Evolutionary conservation across 2,888 invertebrate species (phyloP).

Genomic region (Invenusta paracnida): DNA sequence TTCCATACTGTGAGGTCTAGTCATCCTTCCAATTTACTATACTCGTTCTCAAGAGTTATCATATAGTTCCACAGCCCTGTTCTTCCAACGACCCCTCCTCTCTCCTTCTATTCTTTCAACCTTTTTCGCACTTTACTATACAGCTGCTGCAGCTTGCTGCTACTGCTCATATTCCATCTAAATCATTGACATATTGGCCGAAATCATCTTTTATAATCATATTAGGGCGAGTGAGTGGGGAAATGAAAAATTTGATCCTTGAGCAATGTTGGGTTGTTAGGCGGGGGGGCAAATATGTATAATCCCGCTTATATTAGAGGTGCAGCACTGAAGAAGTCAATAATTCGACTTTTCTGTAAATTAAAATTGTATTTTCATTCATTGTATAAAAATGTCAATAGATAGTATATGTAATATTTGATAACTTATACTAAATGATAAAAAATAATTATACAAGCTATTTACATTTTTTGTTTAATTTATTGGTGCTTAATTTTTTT

Average conservation of each 20-base stretch:
- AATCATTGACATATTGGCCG: not conserved
- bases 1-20: not conserved
- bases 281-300: not conserved
- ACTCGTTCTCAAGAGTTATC: not conserved
- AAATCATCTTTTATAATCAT: not conserved
- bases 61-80: not conserved
- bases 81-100: not conserved
- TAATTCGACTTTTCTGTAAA: too few relatives aligned
- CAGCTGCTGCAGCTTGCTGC: too few relatives aligned
- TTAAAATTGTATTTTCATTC: too few relatives aligned
- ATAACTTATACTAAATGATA: too few relatives aligned
- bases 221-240: not conserved
- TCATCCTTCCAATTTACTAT: not conserved
- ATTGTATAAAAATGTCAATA: too few relatives aligned
- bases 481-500: too few relatives aligned
- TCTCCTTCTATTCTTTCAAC: not conserved
- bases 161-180: not conserved
- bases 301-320: not conserved
- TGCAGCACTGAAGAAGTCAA: too few relatives aligned
- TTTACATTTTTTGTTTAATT: too few relatives aligned
- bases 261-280: not conserved
- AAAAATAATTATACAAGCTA: too few relatives aligned
- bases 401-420: too few relatives aligned
- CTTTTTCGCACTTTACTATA: not conserved
- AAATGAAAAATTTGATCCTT: not conserved